phyloP scores from a whole-genome alignment of 2,888 invertebrate species.

The Itoplectis maculator region DNA sequence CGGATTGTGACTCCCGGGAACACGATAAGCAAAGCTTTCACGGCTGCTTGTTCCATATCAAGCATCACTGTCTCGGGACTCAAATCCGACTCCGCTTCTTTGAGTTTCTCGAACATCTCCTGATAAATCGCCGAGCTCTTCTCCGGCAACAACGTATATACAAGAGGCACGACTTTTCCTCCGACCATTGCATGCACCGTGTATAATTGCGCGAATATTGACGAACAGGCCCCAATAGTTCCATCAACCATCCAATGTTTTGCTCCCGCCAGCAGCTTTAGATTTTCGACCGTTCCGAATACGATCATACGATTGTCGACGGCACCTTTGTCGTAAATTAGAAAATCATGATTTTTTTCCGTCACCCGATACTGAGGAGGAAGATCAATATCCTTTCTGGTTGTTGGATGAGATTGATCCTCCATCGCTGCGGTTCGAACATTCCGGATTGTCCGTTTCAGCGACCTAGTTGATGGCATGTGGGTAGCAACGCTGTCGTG shows the following conservation, averaged over 20 bases:
- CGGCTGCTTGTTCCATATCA: background rate
- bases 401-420: background rate
- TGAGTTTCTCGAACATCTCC: background rate
- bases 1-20: slow-evolving; percentile 10
- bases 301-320: background rate
- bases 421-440: slow-evolving; percentile 3
- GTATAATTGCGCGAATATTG: background rate
- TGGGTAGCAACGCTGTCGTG: slow-evolving; percentile 28
- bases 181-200: background rate
- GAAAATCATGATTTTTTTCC: slow-evolving; percentile 1
- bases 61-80: background rate
- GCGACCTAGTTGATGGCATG: slow-evolving; percentile 28
- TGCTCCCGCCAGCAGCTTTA: background rate
- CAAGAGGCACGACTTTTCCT: background rate
- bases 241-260: slow-evolving; percentile 5
- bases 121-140: background rate
- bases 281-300: slow-evolving; percentile 8
- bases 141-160: background rate
- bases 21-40: background rate
- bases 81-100: background rate
- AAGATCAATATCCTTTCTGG: slow-evolving; percentile 16
- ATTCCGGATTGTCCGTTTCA: slow-evolving; percentile 36
- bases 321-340: background rate
- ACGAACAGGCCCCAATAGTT: background rate
- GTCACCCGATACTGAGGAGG: slow-evolving; percentile 12